These are phyloP conservation scores for Anoplophora glabripennis DNA, from an alignment of 1,140 invertebrate species.

Conservation along the genomic window DNA sequence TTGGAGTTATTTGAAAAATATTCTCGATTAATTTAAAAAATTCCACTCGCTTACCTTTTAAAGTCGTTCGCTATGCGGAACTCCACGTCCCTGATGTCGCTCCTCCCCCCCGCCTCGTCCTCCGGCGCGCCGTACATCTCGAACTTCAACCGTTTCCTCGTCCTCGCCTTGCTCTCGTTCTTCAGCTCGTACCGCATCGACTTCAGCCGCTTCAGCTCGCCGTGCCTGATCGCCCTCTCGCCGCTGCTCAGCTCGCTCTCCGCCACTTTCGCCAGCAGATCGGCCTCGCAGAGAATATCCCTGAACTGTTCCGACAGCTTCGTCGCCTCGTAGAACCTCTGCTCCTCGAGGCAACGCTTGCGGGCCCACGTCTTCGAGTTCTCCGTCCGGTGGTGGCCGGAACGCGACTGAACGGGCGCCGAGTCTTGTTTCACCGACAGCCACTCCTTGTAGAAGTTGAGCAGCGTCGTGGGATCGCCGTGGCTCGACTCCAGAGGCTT, in stretches of 20 bases:
- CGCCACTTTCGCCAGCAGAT: slow-evolving; percentile 58
- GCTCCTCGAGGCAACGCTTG: slow-evolving; percentile 87
- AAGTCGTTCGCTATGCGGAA: slow-evolving; percentile 60
- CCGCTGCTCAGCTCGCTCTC: slow-evolving; percentile 65
- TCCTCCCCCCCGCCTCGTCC: slow-evolving; percentile 57
- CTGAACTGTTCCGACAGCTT: slow-evolving; percentile 90
- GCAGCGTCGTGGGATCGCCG: slow-evolving; percentile 90
- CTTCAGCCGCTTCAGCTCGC: slow-evolving; percentile 82
- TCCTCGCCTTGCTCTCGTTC: slow-evolving; percentile 59
- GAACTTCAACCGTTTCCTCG: slow-evolving; percentile 72
- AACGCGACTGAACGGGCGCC: slow-evolving; percentile 21
- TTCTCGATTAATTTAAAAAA: background rate
- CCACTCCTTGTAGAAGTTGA: slow-evolving; percentile 91
- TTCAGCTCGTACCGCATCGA: slow-evolving; percentile 69
- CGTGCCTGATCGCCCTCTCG: slow-evolving; percentile 77
- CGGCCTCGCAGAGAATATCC: slow-evolving; percentile 75
- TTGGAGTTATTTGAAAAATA: background rate
- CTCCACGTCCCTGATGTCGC: slow-evolving; percentile 91
- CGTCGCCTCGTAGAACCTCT: slow-evolving; percentile 93
- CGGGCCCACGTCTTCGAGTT: slow-evolving; percentile 78
- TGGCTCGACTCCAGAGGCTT: slow-evolving; percentile 87
- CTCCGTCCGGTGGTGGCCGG: slow-evolving; percentile 41
- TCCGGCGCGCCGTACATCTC: slow-evolving; percentile 51
- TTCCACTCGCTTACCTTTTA: slow-evolving; percentile 29
- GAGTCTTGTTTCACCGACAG: slow-evolving; percentile 36